Evolutionary conservation across 2,888 invertebrate species (phyloP), one percentile per base, ranked within the genome.

Genomic region (Atrina japonica): DNA sequence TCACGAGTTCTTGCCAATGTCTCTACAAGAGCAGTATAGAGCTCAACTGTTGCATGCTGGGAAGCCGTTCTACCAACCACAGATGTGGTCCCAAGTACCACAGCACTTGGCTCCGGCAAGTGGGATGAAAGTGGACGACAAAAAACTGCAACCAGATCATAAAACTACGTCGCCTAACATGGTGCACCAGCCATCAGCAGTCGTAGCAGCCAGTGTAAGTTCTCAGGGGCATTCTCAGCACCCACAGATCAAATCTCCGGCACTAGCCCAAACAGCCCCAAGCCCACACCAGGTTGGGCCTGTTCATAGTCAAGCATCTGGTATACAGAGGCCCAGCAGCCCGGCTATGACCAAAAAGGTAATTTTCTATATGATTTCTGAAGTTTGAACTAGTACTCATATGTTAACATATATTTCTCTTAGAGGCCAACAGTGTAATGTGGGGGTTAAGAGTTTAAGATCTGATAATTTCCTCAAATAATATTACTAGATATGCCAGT

Each of bases 261-360:
- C 82, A 2, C 70, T 82, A 14, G 82, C 82, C 16, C 82, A 82
- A 66, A 82, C 80, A 14, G 82, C 82, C 30, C 82, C 82, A 9
- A 82, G 67, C 49, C 66, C 67, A 21, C 63, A 52, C 40, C 66
- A 76, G 27, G 76, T 82, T 73, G 77, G 73, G 7, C 78, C 25
- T 65, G 25, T 25, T 25, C 25, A 23, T 25, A 52, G 21, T 25
- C 52, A 52, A 25, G 52, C 52, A 18, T 25, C 18, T 9, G 25
- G 52, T 25, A 11, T 52, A 25, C 75, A 76, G 11, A 56, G 78
- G 50, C 74, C 76, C 7, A 76, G 77, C 7, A 79, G 79, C 52
- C 79, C 79, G 40, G 72, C 72, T 58, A 75, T 77, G 9, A 75
- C 75, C 16, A 79, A 79, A 59, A 59, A 59, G 59, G 59, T 59